Conservation (phyloP, 2,888 invertebrate genomes). For the Holacanthella duospinosa region DNA sequence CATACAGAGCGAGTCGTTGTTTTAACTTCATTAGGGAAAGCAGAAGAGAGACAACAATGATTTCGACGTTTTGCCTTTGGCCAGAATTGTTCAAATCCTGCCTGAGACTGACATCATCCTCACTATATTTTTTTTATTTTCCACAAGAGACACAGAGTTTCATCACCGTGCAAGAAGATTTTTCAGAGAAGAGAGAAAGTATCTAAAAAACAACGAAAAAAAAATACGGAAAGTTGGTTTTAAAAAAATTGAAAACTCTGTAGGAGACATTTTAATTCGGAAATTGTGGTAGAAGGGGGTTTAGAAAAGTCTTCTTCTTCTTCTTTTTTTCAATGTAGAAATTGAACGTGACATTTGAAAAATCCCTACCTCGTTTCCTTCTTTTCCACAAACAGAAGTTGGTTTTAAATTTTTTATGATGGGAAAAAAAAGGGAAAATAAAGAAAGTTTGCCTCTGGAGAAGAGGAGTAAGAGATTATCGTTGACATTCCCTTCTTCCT, state of each 20-base stretch:
- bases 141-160: neutral
- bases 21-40: neutral
- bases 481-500: slow-evolving; percentile 29
- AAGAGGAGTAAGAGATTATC: slow-evolving; percentile 24
- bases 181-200: too few relatives aligned
- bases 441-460: neutral
- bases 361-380: slow-evolving; percentile 29
- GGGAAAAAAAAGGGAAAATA: slow-evolving; percentile 5
- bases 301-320: neutral
- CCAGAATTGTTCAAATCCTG: neutral
- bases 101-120: neutral
- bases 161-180: too few relatives aligned
- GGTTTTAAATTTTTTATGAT: slow-evolving; percentile 20
- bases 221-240: slow-evolving; percentile 17
- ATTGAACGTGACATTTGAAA: slow-evolving; percentile 34
- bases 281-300: slow-evolving; percentile 13
- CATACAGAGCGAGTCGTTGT: too few relatives aligned
- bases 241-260: slow-evolving; percentile 18
- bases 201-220: too few relatives aligned
- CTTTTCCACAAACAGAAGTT: slow-evolving; percentile 24
- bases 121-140: neutral
- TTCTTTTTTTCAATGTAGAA: slow-evolving; percentile 7
- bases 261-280: slow-evolving; percentile 29
- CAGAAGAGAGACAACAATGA: neutral
- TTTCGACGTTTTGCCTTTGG: neutral